Percentiles rank a stretch among this genome's conserved stretches.
Evolutionary conservation across 1,140 invertebrate species (phyloP).

Genomic region (Trachymyrmex septentrionalis): DNA sequence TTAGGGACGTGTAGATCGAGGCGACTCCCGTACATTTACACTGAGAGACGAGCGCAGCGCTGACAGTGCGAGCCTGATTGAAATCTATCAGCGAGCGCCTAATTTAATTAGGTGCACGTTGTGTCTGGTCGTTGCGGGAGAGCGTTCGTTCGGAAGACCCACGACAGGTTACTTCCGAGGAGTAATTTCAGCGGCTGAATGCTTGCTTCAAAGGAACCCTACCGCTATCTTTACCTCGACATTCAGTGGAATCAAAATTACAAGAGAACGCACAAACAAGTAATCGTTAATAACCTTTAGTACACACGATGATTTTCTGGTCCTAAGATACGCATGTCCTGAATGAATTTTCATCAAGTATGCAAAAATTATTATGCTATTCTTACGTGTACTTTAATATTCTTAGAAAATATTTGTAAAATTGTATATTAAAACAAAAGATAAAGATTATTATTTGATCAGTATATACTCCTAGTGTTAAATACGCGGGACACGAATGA

Average conservation of each 20-base stretch:
- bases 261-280: background rate
- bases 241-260: slow-evolving; percentile 1
- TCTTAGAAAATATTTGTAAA: too few relatives aligned
- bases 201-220: slow-evolving; percentile 7
- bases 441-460: too few relatives aligned
- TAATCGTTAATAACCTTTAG: background rate
- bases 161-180: slow-evolving; percentile 39
- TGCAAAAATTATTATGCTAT: too few relatives aligned
- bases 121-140: slow-evolving; percentile 47
- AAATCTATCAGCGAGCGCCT: slow-evolving; percentile 77
- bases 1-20: slow-evolving; percentile 74
- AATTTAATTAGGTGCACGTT: slow-evolving; percentile 75
- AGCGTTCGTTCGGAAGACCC: slow-evolving; percentile 21
- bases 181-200: slow-evolving; percentile 35
- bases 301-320: background rate
- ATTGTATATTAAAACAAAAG: too few relatives aligned
- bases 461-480: too few relatives aligned
- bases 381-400: too few relatives aligned
- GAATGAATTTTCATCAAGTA: too few relatives aligned
- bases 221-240: background rate
- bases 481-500: too few relatives aligned
- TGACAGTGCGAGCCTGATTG: slow-evolving; percentile 68
- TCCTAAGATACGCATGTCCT: too few relatives aligned
- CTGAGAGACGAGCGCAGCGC: slow-evolving; percentile 59
- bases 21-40: slow-evolving; percentile 46